phyloP scores from a whole-genome alignment of 2,888 invertebrate species.

The Leucoma salicis region DNA sequence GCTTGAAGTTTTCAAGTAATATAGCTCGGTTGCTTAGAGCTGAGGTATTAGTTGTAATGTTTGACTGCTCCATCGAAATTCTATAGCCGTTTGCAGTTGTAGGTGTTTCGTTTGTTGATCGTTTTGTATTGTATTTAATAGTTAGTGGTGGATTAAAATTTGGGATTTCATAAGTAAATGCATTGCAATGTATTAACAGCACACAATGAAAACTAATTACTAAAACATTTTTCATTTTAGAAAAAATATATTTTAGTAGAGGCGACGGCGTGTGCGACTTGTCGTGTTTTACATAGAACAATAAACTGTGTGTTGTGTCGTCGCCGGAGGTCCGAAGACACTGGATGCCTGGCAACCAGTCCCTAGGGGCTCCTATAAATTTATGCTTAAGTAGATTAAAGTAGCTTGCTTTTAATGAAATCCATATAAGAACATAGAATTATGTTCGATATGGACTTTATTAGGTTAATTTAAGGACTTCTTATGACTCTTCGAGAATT shows the following conservation, averaged over 20 bases:
- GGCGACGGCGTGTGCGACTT: constrained; percentile 55
- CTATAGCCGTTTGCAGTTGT: constrained; percentile 29
- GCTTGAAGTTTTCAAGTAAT: constrained; percentile 59
- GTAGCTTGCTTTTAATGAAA: constrained; percentile 62
- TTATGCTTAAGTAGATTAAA: constrained; percentile 75
- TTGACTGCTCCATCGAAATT: constrained; percentile 31
- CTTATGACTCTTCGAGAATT: constrained; percentile 8
- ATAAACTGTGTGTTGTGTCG: constrained; percentile 40
- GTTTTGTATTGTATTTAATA: constrained; percentile 12
- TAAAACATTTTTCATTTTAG: constrained; percentile 50
- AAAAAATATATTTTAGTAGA: constrained; percentile 20
- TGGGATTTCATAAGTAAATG: constrained; percentile 26
- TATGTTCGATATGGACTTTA: constrained; percentile 57
- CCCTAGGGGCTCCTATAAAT: constrained; percentile 59
- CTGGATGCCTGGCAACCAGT: constrained; percentile 42
- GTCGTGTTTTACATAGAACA: constrained; percentile 48
- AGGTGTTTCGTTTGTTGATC: constrained; percentile 30
- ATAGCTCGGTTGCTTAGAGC: constrained; percentile 41
- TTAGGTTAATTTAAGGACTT: constrained; percentile 58
- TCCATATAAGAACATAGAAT: constrained; percentile 52
- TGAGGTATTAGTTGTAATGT: constrained; percentile 39
- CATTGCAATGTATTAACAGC: constrained; percentile 43
- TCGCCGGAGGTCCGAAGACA: constrained; percentile 44
- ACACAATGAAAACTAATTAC: constrained; percentile 39
- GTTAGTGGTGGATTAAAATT: constrained; percentile 4